Percentiles rank a stretch among this genome's conserved stretches.
phyloP scores from a whole-genome alignment of 2,797 vertebrate species.

The Acanthurus leucopareius region DNA sequence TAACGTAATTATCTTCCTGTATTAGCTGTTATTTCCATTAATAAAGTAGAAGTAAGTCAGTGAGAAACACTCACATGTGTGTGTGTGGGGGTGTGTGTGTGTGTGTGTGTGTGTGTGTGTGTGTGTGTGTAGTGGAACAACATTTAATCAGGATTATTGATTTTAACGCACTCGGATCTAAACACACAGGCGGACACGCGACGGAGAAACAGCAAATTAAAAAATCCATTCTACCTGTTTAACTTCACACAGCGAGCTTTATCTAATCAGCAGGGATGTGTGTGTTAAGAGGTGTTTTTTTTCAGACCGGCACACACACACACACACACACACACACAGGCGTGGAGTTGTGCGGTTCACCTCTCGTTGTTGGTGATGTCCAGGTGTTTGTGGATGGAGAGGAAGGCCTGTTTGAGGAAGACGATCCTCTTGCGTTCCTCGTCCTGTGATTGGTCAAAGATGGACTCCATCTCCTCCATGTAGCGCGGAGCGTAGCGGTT shows the following conservation, averaged over 20 bases:
- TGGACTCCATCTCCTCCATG: constrained; percentile 92
- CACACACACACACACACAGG: background rate
- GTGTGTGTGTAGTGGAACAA: constrained; percentile 13
- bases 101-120: too few relatives aligned
- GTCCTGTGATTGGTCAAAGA: constrained; percentile 91
- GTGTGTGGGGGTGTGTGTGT: too few relatives aligned
- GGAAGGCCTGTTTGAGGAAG: constrained; percentile 89
- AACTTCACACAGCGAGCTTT: background rate
- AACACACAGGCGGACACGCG: background rate
- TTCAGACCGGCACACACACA: background rate
- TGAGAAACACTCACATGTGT: constrained; percentile 2
- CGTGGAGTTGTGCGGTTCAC: constrained; percentile 36
- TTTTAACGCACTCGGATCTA: constrained; percentile 21
- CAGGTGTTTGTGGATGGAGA: constrained; percentile 89
- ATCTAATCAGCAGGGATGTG: constrained; percentile 7
- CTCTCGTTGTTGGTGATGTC: constrained; percentile 89
- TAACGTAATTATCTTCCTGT: constrained; percentile 41
- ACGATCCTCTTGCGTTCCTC: constrained; percentile 89
- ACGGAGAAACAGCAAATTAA: background rate
- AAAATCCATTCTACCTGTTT: background rate
- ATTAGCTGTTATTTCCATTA: constrained; percentile 36
- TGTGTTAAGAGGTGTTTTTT: too few relatives aligned
- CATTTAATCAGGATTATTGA: constrained; percentile 56
- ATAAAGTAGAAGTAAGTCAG: constrained; percentile 14
- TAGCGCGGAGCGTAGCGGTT: constrained; percentile 90